These are phyloP conservation scores for Neomorphus geoffroyi DNA, from an alignment of 2,797 vertebrate genomes.

Conservation along the genomic window DNA sequence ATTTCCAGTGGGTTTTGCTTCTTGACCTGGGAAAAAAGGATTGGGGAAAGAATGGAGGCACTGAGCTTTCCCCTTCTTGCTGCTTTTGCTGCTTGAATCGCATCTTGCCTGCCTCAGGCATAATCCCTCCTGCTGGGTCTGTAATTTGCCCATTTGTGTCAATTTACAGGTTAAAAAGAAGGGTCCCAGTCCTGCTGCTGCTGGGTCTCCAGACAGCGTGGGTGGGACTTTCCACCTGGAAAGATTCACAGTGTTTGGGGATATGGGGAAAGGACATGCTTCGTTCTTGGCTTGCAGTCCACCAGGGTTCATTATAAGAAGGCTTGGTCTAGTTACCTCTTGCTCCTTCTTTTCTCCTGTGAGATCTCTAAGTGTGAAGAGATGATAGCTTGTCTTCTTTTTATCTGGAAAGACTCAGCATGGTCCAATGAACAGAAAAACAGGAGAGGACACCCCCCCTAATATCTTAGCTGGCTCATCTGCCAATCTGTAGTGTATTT, in stretches of 20 bases:
- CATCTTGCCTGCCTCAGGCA: conserved; percentile 12
- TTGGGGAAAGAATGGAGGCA: not conserved
- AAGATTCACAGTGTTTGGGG: not conserved
- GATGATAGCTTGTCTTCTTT: conserved; percentile 33
- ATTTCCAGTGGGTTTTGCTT: not conserved
- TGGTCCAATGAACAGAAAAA: not conserved
- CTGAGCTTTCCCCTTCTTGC: not conserved
- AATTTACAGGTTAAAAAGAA: conserved; percentile 63
- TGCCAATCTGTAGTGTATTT: not conserved
- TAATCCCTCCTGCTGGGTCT: conserved; percentile 15
- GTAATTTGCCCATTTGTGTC: conserved; percentile 57
- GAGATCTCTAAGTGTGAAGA: conserved; percentile 33
- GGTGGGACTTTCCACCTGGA: conserved; percentile 6
- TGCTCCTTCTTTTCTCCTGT: conserved; percentile 33
- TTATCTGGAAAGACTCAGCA: conserved; percentile 17
- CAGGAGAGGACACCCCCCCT: not conserved
- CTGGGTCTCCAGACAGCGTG: conserved; percentile 22
- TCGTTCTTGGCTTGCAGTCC: conserved; percentile 11
- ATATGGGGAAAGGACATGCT: not conserved
- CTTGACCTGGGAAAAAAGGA: conserved; percentile 38
- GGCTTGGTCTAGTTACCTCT: conserved; percentile 29
- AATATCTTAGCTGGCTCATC: conserved; percentile 1
- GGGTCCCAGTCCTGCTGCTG: conserved; percentile 26
- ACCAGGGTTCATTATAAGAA: not conserved
- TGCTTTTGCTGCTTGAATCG: not conserved